Evolutionary conservation across 2,113 vertebrate genomes (phyloP), one percentile per base, ranked within the genome.

Genomic region (Marmota flaviventris): DNA sequence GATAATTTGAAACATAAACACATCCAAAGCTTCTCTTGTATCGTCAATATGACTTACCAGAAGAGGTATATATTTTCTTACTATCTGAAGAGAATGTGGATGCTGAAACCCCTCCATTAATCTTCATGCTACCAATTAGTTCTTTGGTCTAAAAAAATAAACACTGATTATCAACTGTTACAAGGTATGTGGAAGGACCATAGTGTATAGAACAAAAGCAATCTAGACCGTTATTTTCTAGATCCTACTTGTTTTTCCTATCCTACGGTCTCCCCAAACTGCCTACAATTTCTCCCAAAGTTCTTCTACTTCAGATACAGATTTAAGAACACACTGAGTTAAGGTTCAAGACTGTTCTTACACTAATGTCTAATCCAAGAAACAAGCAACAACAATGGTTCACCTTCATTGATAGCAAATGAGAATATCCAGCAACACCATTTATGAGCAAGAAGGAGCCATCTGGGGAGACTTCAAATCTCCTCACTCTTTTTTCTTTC

Each of bases 341-440:
- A 85, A 7, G 39, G 42, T 42, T 91, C 53, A 85, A 95, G 58
- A 94, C 22, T 65, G 6, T 13, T 13, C 37, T n/a, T 67, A 82
- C 45, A 32, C 25, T 65, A 24, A 67, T 4, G 2, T 25, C 81
- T 58, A 37, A 72, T 16, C 22, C 5, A 27, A 69, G 2, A 93
- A 91, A 94, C 1, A 94, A 82, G 42, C 37, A 95, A 37, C 63
- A 79, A 4, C 22, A 65, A 95, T 4, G 72, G 34, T 61, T 88
- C 97, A 99, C 99, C 99, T 99, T 99, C 98, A 99, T 99, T 5
- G 99, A 99, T 61, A 99, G 97, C 92, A 99, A 98, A 97, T 99
- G 99, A 90, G 99, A 98, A 97, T 99, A 99, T 4, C 99, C 99
- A 3, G 98, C 99, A 65, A 99, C 98, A 12, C 99, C 99, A 8